Conservation (phyloP, 1,140 invertebrate species). For the Himalopsyche phryganea region DNA sequence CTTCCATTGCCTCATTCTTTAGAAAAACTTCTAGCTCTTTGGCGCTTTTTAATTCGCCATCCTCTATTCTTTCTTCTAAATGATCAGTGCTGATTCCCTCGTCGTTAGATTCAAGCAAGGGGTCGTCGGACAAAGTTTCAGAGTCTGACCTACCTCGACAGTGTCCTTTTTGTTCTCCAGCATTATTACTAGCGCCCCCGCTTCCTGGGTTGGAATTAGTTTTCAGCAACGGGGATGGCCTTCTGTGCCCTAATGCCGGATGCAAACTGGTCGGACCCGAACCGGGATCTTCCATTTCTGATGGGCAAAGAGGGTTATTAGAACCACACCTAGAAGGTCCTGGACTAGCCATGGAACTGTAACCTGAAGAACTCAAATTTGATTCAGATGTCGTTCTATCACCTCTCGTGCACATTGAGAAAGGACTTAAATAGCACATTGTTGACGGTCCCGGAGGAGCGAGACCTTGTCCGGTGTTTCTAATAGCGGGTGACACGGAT, state of each 20-base stretch:
- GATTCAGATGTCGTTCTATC: slow-evolving; percentile 74
- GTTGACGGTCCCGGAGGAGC: slow-evolving; percentile 48
- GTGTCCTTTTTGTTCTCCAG: slow-evolving; percentile 47
- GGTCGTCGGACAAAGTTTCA: slow-evolving; percentile 65
- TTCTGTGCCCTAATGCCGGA: slow-evolving; percentile 41
- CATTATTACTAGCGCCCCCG: slow-evolving; percentile 36
- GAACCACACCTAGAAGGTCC: slow-evolving; percentile 73
- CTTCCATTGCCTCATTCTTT: slow-evolving; percentile 26
- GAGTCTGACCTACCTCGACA: slow-evolving; percentile 60
- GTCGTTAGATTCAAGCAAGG: slow-evolving; percentile 65
- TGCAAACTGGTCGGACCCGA: slow-evolving; percentile 42
- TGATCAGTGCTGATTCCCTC: slow-evolving; percentile 68
- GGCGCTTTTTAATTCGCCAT: slow-evolving; percentile 59
- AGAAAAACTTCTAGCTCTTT: slow-evolving; percentile 64
- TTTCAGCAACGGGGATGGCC: slow-evolving; percentile 53
- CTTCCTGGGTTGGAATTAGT: slow-evolving; percentile 49
- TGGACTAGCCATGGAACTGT: slow-evolving; percentile 76
- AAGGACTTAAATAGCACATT: slow-evolving; percentile 73
- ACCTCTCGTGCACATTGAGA: slow-evolving; percentile 63
- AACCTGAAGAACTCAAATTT: slow-evolving; percentile 77
- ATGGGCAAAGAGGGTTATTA: slow-evolving; percentile 69
- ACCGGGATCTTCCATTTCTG: slow-evolving; percentile 65
- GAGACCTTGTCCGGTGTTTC: slow-evolving; percentile 37
- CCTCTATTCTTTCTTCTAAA: slow-evolving; percentile 61
- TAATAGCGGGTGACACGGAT: slow-evolving; percentile 55